phyloP scores from a whole-genome alignment of 2,797 vertebrate genomes.

The Sebastes glaucus region DNA sequence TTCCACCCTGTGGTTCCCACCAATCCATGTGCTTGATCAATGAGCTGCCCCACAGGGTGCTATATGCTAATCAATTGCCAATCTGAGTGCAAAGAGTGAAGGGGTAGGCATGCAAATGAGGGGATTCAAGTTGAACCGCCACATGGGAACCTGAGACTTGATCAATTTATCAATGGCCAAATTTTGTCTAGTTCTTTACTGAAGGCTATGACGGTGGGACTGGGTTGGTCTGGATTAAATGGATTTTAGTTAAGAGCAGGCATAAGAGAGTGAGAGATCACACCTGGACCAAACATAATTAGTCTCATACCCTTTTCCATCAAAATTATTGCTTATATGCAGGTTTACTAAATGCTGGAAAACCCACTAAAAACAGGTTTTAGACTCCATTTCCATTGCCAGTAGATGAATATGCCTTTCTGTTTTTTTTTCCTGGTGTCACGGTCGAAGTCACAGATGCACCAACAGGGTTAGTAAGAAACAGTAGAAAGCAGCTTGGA shows the following conservation, averaged over 20 bases:
- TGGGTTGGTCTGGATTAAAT: background rate
- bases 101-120: conserved; percentile 53
- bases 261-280: background rate
- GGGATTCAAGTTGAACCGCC: conserved; percentile 44
- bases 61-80: conserved; percentile 73
- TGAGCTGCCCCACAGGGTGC: conserved; percentile 27
- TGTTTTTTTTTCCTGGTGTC: too few species aligned
- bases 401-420: too few species aligned
- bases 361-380: too few species aligned
- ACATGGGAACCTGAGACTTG: conserved; percentile 35
- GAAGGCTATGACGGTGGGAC: background rate
- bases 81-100: conserved; percentile 42
- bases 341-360: background rate
- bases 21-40: conserved; percentile 60
- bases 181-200: conserved; percentile 7
- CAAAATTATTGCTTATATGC: background rate
- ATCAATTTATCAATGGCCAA: conserved; percentile 63
- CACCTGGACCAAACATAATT: background rate
- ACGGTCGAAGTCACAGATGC: too few species aligned
- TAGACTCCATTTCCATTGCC: too few species aligned
- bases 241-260: background rate
- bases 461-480: too few species aligned
- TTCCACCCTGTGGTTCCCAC: conserved; percentile 58
- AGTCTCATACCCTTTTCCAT: background rate
- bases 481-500: too few species aligned